These are phyloP conservation scores for Zaprionus ghesquierei DNA, from an alignment of 1,140 invertebrate species.

Conservation along the genomic window DNA sequence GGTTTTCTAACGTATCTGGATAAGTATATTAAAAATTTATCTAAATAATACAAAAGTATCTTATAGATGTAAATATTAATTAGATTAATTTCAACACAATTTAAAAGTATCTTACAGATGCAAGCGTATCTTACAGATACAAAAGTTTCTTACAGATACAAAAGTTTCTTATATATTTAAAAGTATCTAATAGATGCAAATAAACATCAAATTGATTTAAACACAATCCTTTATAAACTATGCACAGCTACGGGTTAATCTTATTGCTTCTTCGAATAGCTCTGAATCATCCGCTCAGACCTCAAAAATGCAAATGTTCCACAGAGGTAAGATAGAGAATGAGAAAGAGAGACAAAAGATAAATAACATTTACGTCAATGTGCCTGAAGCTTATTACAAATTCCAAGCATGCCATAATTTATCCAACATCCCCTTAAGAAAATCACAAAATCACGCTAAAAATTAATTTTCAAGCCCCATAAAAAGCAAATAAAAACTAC, in stretches of 20 bases:
- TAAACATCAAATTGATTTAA: not conserved
- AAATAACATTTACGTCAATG: not conserved
- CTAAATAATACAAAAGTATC: too few species aligned
- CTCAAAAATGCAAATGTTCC: not conserved
- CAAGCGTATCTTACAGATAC: not conserved
- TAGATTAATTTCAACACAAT: too few species aligned
- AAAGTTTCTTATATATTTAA: not conserved
- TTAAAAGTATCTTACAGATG: too few species aligned
- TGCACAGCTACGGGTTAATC: not conserved
- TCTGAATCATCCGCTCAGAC: not conserved
- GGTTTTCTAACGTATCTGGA: too few species aligned
- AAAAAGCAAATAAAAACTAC: constrained; percentile 19
- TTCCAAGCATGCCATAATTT: constrained; percentile 32
- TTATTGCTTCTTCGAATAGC: not conserved
- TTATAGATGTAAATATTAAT: too few species aligned
- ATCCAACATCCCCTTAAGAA: constrained; percentile 4
- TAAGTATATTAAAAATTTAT: too few species aligned
- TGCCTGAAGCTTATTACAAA: constrained; percentile 20
- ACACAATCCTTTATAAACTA: not conserved
- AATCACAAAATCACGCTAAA: constrained; percentile 51
- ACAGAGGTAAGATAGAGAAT: not conserved
- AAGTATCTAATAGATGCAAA: not conserved
- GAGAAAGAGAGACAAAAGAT: not conserved
- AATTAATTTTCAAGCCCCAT: constrained; percentile 57
- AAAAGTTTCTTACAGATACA: not conserved